A percentile compares a stretch with the other conserved stretches of the same genome.
These are phyloP conservation scores for Adelognathus sp. DNA, from an alignment of 2,888 invertebrate genomes.

Conservation along the genomic window DNA sequence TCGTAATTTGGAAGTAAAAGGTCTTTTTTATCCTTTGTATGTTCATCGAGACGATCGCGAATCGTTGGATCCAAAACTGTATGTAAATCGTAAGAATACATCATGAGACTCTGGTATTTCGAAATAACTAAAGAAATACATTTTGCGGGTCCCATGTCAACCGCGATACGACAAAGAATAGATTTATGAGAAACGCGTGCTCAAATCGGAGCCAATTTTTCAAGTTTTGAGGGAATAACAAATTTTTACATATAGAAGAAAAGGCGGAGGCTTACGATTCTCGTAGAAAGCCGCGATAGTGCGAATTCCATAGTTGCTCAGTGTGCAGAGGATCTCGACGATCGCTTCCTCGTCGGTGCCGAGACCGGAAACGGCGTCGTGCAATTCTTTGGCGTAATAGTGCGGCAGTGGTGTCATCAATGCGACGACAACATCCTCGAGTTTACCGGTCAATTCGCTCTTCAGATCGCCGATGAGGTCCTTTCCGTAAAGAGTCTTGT, in stretches of 20 bases:
- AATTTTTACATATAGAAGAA: background rate
- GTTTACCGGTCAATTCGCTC: constrained; percentile 93
- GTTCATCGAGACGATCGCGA: too few species aligned
- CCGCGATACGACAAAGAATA: too few species aligned
- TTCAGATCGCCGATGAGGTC: constrained; percentile 92
- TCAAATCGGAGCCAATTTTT: too few species aligned
- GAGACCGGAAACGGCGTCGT: constrained; percentile 92
- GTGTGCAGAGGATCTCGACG: constrained; percentile 95
- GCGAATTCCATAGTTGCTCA: constrained; percentile 94
- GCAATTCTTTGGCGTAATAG: constrained; percentile 94
- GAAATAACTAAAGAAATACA: too few species aligned
- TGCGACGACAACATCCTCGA: constrained; percentile 94
- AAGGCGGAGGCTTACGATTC: constrained; percentile 85
- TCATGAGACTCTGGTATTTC: too few species aligned
- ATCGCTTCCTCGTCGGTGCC: constrained; percentile 96
- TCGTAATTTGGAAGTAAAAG: too few species aligned
- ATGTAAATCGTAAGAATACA: too few species aligned
- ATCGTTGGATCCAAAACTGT: too few species aligned
- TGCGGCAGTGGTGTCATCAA: constrained; percentile 95
- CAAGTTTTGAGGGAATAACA: too few species aligned
- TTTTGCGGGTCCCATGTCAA: too few species aligned
- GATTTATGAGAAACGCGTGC: too few species aligned
- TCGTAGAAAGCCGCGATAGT: constrained; percentile 93
- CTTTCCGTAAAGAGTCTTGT: constrained; percentile 95
- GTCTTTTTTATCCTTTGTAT: too few species aligned